phyloP scores from a whole-genome alignment of 2,113 vertebrate genomes.

The Odocoileus virginianus region DNA sequence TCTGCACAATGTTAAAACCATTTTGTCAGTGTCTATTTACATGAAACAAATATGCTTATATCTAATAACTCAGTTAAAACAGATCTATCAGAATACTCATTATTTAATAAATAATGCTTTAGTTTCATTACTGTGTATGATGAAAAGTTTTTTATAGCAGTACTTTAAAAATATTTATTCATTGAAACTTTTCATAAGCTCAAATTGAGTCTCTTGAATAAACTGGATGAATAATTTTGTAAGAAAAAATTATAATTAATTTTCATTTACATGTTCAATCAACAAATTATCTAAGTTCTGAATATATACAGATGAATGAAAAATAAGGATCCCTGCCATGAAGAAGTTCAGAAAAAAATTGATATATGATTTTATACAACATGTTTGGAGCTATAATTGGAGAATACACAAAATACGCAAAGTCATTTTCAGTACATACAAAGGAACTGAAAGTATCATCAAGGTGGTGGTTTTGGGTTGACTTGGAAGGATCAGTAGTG shows the following conservation, averaged over 20 bases:
- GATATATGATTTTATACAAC: background rate
- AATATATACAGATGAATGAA: background rate
- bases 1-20: background rate
- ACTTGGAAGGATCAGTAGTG: background rate
- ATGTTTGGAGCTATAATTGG: background rate
- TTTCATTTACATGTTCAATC: slow-evolving; percentile 27
- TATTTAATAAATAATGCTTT: slow-evolving; percentile 4
- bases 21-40: slow-evolving; percentile 4
- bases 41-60: slow-evolving; percentile 2
- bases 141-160: background rate
- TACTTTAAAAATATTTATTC: slow-evolving; percentile 14
- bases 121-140: background rate
- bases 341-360: background rate
- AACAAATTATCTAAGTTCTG: background rate
- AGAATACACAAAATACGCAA: background rate
- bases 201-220: background rate
- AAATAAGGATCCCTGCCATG: background rate
- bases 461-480: background rate
- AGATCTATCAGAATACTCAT: background rate
- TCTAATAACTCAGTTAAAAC: slow-evolving; percentile 12
- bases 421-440: background rate
- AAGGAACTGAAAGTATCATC: background rate
- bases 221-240: background rate
- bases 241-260: slow-evolving; percentile 20
- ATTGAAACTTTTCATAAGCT: slow-evolving; percentile 18